phyloP scores from a whole-genome alignment of 2,113 vertebrate species.

The Taurulus bubalis region DNA sequence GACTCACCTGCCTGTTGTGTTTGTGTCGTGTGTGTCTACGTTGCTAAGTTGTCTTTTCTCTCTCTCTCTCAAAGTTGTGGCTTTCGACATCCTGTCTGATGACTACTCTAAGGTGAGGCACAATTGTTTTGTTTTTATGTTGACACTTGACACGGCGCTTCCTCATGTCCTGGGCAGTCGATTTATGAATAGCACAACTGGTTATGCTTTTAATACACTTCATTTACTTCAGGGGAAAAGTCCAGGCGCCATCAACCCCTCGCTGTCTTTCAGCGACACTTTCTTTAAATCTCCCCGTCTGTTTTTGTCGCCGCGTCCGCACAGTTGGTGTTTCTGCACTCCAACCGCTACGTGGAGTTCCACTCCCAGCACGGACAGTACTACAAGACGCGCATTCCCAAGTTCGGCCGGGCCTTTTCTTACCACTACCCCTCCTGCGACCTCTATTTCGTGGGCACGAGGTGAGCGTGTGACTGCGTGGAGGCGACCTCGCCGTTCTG shows the following conservation, averaged over 20 bases:
- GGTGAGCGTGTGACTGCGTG: slow-evolving; percentile 79
- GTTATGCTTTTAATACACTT: not conserved
- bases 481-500: not conserved
- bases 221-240: not conserved
- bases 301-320: slow-evolving; percentile 8
- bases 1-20: fast-evolving
- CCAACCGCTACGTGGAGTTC: slow-evolving; percentile 93
- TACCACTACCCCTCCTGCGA: slow-evolving; percentile 97
- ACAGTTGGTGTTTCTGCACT: slow-evolving; percentile 93
- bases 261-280: not conserved
- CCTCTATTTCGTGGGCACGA: slow-evolving; percentile 95
- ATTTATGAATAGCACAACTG: not conserved
- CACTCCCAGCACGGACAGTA: slow-evolving; percentile 96
- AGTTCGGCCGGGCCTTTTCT: slow-evolving; percentile 95
- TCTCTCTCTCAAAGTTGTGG: slow-evolving; percentile 87
- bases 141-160: too few species aligned
- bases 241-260: not conserved
- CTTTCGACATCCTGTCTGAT: slow-evolving; percentile 96
- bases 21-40: not conserved
- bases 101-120: slow-evolving; percentile 97
- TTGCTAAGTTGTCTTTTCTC: slow-evolving; percentile 34
- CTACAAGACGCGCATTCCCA: slow-evolving; percentile 96
- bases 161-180: too few species aligned
- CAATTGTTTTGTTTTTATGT: not conserved
- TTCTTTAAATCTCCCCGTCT: not conserved